Conservation (phyloP, 2,888 invertebrate genomes). For the Synanthedon vespiformis region DNA sequence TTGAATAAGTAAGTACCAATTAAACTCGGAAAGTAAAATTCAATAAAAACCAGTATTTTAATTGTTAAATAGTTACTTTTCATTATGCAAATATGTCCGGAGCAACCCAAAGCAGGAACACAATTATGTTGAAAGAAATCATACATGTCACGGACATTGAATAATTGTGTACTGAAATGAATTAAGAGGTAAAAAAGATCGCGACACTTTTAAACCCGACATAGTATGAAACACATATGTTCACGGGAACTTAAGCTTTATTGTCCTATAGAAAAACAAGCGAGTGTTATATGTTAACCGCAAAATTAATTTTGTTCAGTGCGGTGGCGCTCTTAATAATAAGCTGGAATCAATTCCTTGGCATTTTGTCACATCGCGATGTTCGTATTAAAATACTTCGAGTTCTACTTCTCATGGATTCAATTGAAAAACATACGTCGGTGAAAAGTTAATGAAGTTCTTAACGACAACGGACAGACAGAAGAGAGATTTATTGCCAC, state of each 20-base stretch:
- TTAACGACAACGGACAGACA: slow-evolving; percentile 45
- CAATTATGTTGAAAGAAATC: not conserved
- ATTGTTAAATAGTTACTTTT: not conserved
- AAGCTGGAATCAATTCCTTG: slow-evolving; percentile 30
- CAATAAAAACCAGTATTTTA: not conserved
- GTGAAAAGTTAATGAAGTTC: slow-evolving; percentile 56
- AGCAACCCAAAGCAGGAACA: not conserved
- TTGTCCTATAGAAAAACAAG: not conserved
- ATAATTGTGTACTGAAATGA: slow-evolving; percentile 22
- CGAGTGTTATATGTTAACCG: not conserved
- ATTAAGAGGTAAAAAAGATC: slow-evolving; percentile 1
- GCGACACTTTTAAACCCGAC: not conserved
- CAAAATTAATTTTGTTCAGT: not conserved
- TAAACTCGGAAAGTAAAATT: not conserved
- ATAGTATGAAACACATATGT: not conserved
- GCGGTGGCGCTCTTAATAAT: not conserved
- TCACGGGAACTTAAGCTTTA: not conserved
- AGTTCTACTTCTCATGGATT: slow-evolving; percentile 37
- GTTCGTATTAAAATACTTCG: slow-evolving; percentile 36
- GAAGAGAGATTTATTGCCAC: slow-evolving; percentile 51
- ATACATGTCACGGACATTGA: slow-evolving; percentile 9
- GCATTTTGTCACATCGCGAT: slow-evolving; percentile 40
- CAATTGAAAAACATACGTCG: slow-evolving; percentile 43
- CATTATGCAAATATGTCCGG: not conserved
- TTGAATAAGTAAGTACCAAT: too few relatives aligned